Percentiles rank a stretch among this genome's conserved stretches.
Evolutionary conservation across 2,797 vertebrate genomes (phyloP).

Genomic region (Falco berigora): DNA sequence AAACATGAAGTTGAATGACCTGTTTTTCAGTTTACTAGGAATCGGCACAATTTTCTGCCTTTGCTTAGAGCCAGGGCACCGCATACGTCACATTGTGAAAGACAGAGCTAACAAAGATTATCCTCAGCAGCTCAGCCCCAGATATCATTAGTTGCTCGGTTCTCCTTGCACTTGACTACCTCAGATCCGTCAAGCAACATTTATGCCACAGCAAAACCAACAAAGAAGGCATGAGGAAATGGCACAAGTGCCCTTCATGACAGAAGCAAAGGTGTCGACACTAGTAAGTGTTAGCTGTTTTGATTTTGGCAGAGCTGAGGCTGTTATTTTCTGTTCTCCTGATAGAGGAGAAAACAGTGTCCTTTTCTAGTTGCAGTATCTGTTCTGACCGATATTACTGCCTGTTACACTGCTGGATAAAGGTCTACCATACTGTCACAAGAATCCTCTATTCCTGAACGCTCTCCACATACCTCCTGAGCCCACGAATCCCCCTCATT

Average conservation of each 20-base stretch:
- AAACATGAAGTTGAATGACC: neutral
- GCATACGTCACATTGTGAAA: neutral
- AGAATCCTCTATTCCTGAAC: neutral
- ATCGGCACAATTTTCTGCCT: neutral
- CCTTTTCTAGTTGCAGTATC: neutral
- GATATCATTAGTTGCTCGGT: neutral
- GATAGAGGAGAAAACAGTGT: neutral
- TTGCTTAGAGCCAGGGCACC: neutral
- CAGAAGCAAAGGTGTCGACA: neutral
- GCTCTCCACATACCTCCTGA: neutral
- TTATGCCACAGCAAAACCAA: neutral
- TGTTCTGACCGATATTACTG: neutral
- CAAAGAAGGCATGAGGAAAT: neutral
- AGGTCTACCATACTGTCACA: neutral
- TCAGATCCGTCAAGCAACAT: neutral
- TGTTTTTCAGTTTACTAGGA: neutral
- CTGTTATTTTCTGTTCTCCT: neutral
- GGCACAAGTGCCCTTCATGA: neutral
- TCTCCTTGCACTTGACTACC: neutral
- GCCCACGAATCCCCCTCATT: neutral
- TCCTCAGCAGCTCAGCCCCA: neutral
- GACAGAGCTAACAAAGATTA: neutral
- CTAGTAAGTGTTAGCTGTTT: neutral
- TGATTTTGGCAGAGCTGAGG: neutral
- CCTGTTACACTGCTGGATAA: neutral